phyloP scores from a whole-genome alignment of 2,113 vertebrate species.

The Channa argus region DNA sequence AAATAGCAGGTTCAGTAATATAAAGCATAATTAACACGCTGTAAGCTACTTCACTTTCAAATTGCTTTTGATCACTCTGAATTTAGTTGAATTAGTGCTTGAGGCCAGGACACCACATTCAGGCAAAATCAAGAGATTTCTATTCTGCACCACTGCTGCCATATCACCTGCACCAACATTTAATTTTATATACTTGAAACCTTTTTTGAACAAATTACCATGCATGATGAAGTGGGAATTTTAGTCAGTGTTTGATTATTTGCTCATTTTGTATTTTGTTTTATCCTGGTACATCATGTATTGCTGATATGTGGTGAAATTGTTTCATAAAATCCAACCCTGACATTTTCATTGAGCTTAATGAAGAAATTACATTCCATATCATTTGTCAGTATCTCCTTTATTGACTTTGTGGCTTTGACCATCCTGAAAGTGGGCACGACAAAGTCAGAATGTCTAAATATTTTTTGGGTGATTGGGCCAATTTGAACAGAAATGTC shows the following conservation, averaged over 20 bases:
- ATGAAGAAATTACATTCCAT: neutral
- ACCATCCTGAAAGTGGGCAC: too few relatives aligned
- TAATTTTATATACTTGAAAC: slow-evolving; percentile 12
- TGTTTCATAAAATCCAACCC: neutral
- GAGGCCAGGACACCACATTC: neutral
- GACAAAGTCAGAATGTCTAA: too few relatives aligned
- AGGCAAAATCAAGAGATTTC: slow-evolving; percentile 6
- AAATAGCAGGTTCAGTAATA: neutral
- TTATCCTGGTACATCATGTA: neutral
- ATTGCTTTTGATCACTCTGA: neutral
- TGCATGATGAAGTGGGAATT: slow-evolving; percentile 15
- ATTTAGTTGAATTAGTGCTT: neutral
- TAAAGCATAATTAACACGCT: neutral
- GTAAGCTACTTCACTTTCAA: neutral
- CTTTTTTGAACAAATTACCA: slow-evolving; percentile 22
- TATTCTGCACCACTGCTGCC: slow-evolving; percentile 6
- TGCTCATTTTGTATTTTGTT: neutral
- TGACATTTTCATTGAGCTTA: neutral
- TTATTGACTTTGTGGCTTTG: neutral
- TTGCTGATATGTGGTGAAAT: neutral
- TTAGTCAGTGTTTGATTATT: neutral
- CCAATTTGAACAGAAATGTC: too few relatives aligned
- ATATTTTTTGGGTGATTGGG: too few relatives aligned
- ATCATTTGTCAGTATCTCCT: neutral
- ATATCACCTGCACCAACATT: slow-evolving; percentile 8